Percentiles rank a stretch among this genome's conserved stretches.
phyloP scores from a whole-genome alignment of 2,888 invertebrate species.

The Clistopyga incitator region DNA sequence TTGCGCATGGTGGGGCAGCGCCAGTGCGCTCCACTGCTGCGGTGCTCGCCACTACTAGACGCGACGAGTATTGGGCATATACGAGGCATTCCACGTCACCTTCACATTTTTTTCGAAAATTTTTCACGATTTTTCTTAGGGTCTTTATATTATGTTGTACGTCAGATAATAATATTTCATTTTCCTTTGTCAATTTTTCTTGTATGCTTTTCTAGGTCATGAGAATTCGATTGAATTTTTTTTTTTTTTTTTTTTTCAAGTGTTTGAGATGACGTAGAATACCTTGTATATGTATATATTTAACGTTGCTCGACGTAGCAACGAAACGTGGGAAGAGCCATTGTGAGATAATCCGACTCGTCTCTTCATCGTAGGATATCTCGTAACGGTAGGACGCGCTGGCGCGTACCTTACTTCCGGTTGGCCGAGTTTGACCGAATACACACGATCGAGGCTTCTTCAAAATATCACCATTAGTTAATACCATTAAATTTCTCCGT shows the following conservation, averaged over 20 bases:
- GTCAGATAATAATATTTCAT: too few relatives aligned
- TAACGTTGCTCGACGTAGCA: conserved; percentile 53
- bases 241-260: too few relatives aligned
- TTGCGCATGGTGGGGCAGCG: conserved; percentile 14
- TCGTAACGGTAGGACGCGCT: conserved; percentile 75
- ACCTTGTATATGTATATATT: background rate
- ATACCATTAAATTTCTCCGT: conserved; percentile 25
- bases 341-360: conserved; percentile 77
- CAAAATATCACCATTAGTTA: conserved; percentile 3
- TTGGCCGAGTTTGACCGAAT: conserved; percentile 72
- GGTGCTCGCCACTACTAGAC: background rate
- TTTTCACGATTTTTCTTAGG: too few relatives aligned
- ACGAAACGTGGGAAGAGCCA: conserved; percentile 78
- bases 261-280: background rate
- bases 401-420: conserved; percentile 74
- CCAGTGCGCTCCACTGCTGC: background rate
- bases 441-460: conserved; percentile 20
- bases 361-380: conserved; percentile 40
- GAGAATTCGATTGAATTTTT: too few relatives aligned
- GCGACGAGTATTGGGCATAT: background rate
- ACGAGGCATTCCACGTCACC: background rate
- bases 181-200: too few relatives aligned
- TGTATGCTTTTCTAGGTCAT: too few relatives aligned
- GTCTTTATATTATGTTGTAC: too few relatives aligned
- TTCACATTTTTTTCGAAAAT: too few relatives aligned